Evolutionary conservation across 2,888 invertebrate species (phyloP).

Genomic region (Amiota mariae): DNA sequence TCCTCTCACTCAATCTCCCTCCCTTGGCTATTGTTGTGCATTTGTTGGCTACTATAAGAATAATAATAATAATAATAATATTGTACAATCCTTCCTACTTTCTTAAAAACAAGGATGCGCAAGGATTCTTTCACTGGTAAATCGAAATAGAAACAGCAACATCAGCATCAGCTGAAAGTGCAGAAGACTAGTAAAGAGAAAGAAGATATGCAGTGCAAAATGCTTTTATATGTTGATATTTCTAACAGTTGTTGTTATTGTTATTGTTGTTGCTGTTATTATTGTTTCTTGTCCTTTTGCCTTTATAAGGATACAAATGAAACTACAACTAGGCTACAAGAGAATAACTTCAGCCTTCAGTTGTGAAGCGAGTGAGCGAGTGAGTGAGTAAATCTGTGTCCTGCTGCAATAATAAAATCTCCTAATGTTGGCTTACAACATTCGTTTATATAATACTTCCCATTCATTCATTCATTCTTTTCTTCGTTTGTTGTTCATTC

Average conservation of each 20-base stretch:
- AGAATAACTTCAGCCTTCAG: background rate
- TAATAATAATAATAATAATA: no score
- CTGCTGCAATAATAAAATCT: slow-evolving; percentile 9
- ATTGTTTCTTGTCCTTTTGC: no score
- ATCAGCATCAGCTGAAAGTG: background rate
- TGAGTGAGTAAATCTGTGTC: background rate
- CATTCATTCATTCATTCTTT: no score
- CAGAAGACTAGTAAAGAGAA: no score
- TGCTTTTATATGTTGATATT: slow-evolving; percentile 14
- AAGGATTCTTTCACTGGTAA: no score
- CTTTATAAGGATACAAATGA: background rate
- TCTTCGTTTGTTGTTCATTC: no score
- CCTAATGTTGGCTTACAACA: background rate
- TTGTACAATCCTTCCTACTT: no score
- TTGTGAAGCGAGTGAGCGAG: no score
- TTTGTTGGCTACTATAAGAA: no score
- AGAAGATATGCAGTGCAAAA: slow-evolving; percentile 2
- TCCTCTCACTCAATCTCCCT: background rate
- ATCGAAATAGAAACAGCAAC: no score
- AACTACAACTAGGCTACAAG: background rate
- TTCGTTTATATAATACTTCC: no score
- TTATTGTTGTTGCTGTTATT: background rate
- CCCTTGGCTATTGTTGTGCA: background rate
- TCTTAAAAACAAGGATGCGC: no score
- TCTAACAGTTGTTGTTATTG: background rate